Conservation (phyloP, 2,888 invertebrate species). For the Leptinotarsa tumamoca region DNA sequence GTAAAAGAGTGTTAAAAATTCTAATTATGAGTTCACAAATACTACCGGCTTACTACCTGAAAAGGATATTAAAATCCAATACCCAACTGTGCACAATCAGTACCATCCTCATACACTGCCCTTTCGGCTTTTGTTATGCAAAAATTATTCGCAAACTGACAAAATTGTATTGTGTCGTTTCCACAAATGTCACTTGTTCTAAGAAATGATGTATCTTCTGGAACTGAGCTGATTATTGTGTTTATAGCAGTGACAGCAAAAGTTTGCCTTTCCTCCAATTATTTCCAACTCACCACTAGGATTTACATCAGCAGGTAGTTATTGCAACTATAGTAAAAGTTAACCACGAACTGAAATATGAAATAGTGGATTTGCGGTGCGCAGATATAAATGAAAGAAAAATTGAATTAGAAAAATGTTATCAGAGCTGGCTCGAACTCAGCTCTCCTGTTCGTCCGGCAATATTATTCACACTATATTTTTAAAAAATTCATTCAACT, state of each 20-base stretch:
- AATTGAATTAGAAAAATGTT: too few species aligned
- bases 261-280: neutral
- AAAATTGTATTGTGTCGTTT: neutral
- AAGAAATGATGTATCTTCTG: neutral
- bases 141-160: neutral
- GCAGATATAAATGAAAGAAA: too few species aligned
- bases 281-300: neutral
- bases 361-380: too few species aligned
- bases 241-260: neutral
- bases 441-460: too few species aligned
- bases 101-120: neutral
- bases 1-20: neutral
- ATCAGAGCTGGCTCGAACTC: too few species aligned
- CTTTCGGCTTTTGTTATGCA: constrained; percentile 4
- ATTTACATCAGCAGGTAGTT: neutral
- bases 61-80: neutral
- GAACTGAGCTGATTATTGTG: neutral
- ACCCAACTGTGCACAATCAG: neutral
- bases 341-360: neutral
- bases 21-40: neutral
- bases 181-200: neutral
- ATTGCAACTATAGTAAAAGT: neutral
- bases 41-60: constrained; percentile 10
- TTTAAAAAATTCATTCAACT: too few species aligned
- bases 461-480: too few species aligned